These are phyloP conservation scores for Amphiduros pacificus DNA, from an alignment of 2,888 invertebrate species.

Conservation along the genomic window DNA sequence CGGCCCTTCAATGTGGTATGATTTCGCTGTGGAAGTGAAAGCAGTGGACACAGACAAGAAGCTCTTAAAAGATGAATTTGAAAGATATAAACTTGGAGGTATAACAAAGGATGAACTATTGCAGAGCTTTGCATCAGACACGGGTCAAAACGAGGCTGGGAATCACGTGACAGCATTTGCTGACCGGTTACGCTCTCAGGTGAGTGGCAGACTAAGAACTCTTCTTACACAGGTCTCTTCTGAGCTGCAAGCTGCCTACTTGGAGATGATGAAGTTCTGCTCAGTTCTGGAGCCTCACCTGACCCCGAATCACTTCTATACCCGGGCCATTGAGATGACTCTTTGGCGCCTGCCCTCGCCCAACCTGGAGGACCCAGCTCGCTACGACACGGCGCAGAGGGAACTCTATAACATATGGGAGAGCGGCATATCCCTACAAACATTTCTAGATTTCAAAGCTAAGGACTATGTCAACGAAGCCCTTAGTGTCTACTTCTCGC, in stretches of 20 bases:
- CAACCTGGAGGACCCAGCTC: conserved; percentile 4
- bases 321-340: background rate
- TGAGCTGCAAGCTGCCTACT: no score
- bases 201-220: background rate
- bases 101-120: background rate
- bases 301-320: conserved; percentile 4
- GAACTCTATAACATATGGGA: conserved; percentile 15
- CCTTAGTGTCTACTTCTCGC: no score
- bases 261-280: background rate
- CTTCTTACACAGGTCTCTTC: background rate
- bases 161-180: background rate
- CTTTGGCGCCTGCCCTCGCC: conserved; percentile 9
- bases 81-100: background rate
- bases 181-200: background rate
- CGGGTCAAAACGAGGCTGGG: background rate
- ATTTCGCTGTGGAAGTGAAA: conserved; percentile 4
- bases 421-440: no score
- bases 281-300: background rate
- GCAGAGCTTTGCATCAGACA: background rate
- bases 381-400: background rate
- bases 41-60: background rate
- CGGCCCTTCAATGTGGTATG: no score
- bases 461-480: background rate
- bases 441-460: no score
- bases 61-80: background rate